Conservation (phyloP, 2,797 vertebrate genomes). For the Sebastes variabilis region DNA sequence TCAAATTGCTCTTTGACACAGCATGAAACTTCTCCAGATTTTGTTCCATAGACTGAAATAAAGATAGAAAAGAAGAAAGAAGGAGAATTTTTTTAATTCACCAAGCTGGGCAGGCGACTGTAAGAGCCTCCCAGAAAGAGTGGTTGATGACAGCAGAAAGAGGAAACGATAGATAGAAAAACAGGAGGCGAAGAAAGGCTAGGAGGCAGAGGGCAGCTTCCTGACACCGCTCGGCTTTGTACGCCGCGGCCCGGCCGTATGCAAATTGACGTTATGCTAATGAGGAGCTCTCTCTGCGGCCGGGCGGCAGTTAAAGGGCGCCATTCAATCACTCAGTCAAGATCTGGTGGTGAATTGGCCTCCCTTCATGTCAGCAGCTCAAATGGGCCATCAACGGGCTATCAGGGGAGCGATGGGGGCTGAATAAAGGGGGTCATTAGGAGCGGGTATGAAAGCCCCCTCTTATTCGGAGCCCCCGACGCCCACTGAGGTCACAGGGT, state of each 20-base stretch:
- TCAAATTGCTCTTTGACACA: not conserved
- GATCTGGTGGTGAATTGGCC: slow-evolving; percentile 47
- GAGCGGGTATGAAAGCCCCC: slow-evolving; percentile 56
- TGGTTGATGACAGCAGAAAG: not conserved
- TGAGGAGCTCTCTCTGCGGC: slow-evolving; percentile 31
- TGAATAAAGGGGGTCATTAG: slow-evolving; percentile 61
- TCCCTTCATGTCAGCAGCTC: slow-evolving; percentile 45
- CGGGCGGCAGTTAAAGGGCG: slow-evolving; percentile 53
- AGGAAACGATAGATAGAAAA: slow-evolving; percentile 29
- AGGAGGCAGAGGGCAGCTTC: slow-evolving; percentile 42
- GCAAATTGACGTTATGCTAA: slow-evolving; percentile 68
- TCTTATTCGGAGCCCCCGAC: slow-evolving; percentile 52
- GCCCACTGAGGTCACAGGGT: slow-evolving; percentile 69
- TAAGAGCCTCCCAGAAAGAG: not conserved
- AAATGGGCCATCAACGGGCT: slow-evolving; percentile 40
- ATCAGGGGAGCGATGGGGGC: slow-evolving; percentile 31
- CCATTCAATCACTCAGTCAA: slow-evolving; percentile 64
- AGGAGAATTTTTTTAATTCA: not conserved
- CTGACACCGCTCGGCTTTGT: slow-evolving; percentile 67
- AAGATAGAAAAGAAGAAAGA: not conserved
- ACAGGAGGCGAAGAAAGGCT: not conserved
- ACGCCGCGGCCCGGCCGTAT: slow-evolving; percentile 34
- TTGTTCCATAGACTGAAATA: not conserved
- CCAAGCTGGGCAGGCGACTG: not conserved
- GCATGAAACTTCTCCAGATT: not conserved